Evolutionary conservation across 2,113 vertebrate species (phyloP), one percentile per base, ranked within the genome.

Genomic region (Ciconia stormi): DNA sequence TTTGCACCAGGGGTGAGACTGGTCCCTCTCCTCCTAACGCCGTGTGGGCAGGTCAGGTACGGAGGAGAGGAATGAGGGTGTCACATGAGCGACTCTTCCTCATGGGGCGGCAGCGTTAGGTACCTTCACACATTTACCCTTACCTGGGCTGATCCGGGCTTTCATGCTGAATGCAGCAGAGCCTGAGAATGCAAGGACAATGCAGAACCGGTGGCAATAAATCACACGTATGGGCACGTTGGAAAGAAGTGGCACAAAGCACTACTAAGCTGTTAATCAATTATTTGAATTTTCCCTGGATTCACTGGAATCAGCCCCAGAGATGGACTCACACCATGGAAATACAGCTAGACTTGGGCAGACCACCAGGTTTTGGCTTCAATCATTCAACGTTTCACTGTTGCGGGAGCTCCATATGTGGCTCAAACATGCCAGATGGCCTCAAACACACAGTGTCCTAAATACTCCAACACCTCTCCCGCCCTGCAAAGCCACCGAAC

Each of bases 391-490:
- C 3, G 9, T 71, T 88, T 91, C 32, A 27, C 4, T 72, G 58
- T 61, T 62, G 56, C 44, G 9, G 46, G 38, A 94, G 83, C 65
- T 91, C 83, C 91, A 82, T 95, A 91, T 95, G 94, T 82, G 53
- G 36, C 82, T 94, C 89, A 58, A 65, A 65, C 62, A 66, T 52
- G 59, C 90, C 96, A 97, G 92, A 90, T 95, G 96, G 94, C 80
- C 56, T 93, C 74, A 95, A 85, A 65, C 63, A 90, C 87, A 88
- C 62, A 38, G 58, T 73, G 72, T 84, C 77, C 81, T 94, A 76
- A 96, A 93, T 89, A 84, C 34, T 95, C 74, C 84, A 91, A 87
- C 87, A 90, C 66, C 61, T 77, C 70, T 94, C 62, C 17, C 23
- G 10, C 78, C 89, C 94, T 61, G 38, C 66, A 87, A 87, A 93